Percentiles rank a stretch among this genome's conserved stretches.
These are phyloP conservation scores for Trimorus sp. DNA, from an alignment of 2,888 invertebrate genomes.

Conservation along the genomic window DNA sequence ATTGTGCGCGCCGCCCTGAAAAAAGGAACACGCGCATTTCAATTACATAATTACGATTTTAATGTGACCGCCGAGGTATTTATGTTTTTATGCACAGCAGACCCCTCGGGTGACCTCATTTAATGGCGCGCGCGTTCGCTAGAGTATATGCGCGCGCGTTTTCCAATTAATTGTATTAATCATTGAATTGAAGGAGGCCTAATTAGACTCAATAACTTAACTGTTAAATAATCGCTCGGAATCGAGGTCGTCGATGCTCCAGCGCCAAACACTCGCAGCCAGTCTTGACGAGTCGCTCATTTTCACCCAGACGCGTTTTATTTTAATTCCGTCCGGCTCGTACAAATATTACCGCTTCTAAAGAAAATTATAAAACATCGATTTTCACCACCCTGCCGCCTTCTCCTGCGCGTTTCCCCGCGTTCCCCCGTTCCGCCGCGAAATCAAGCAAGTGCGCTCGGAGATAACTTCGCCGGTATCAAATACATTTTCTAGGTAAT, in stretches of 20 bases:
- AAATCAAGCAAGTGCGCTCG: constrained; percentile 39
- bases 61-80: constrained; percentile 55
- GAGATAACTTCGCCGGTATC: constrained; percentile 42
- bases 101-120: constrained; percentile 66
- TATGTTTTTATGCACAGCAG: constrained; percentile 62
- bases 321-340: constrained; percentile 57
- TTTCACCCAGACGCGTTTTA: constrained; percentile 63
- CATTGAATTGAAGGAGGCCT: constrained; percentile 80
- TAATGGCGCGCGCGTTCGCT: constrained; percentile 56
- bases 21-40: constrained; percentile 46
- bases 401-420: background rate
- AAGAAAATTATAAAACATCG: constrained; percentile 55
- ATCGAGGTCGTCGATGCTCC: constrained; percentile 78
- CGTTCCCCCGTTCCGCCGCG: background rate
- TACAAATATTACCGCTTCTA: constrained; percentile 50
- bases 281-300: constrained; percentile 62
- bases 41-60: constrained; percentile 59
- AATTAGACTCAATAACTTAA: constrained; percentile 81
- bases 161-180: constrained; percentile 82
- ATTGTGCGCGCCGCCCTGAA: constrained; percentile 36
- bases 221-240: constrained; percentile 81
- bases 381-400: constrained; percentile 28
- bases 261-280: constrained; percentile 60
- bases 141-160: constrained; percentile 71
- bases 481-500: constrained; percentile 41